Evolutionary conservation across 2,888 invertebrate genomes (phyloP).

Genomic region (Ptychoptera albimana): DNA sequence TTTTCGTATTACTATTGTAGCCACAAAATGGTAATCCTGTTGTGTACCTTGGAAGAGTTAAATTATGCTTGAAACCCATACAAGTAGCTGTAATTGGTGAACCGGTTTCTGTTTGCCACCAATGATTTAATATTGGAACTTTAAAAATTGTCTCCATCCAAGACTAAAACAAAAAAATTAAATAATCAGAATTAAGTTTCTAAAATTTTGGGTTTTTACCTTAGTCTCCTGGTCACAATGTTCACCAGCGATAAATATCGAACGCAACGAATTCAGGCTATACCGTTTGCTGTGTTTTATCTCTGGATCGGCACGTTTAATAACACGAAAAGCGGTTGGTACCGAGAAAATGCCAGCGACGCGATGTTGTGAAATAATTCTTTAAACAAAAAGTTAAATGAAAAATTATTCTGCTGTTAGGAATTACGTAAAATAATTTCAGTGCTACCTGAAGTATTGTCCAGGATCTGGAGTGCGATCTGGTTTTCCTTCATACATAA

Average conservation of each 20-base stretch:
- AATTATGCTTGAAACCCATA: constrained; percentile 54
- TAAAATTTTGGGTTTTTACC: constrained; percentile 13
- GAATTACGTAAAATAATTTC: neutral
- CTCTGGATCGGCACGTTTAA: constrained; percentile 67
- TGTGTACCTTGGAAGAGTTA: constrained; percentile 54
- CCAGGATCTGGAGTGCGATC: constrained; percentile 87
- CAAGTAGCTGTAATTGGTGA: constrained; percentile 78
- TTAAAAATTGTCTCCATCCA: constrained; percentile 58
- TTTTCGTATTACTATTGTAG: constrained; percentile 56
- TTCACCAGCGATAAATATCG: constrained; percentile 78
- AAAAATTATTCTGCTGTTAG: neutral
- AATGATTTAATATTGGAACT: constrained; percentile 74
- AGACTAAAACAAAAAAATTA: no score
- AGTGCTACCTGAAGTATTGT: constrained; percentile 65
- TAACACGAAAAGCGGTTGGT: constrained; percentile 76
- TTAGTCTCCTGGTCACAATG: constrained; percentile 87
- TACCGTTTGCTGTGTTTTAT: constrained; percentile 51
- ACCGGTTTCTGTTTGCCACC: constrained; percentile 97
- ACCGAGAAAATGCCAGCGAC: constrained; percentile 78
- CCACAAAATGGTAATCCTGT: constrained; percentile 82
- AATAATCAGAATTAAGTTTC: no score
- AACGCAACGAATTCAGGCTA: constrained; percentile 49
- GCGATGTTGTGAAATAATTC: constrained; percentile 74
- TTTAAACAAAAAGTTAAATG: constrained; percentile 22
- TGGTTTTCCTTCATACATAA: constrained; percentile 87